Percentiles rank a stretch among this genome's conserved stretches.
These are phyloP conservation scores for Oscheius sp. DNA, from an alignment of 1,140 invertebrate genomes.

Conservation along the genomic window DNA sequence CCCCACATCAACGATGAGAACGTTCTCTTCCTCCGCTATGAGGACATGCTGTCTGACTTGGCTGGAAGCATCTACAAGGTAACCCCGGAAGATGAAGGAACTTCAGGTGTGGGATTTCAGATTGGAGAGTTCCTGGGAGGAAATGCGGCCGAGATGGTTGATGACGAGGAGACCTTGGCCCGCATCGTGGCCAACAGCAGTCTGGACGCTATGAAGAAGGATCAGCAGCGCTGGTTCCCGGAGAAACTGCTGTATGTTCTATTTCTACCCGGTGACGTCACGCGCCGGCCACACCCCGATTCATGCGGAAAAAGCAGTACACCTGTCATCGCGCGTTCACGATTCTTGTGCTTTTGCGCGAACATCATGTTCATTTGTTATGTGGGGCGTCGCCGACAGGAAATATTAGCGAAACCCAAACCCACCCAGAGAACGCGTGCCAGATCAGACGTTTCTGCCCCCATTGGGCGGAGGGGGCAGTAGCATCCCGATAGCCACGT, in stretches of 20 bases:
- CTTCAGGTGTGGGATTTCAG: background rate
- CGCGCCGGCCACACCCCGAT: background rate
- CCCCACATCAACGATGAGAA: conserved; percentile 51
- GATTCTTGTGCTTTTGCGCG: background rate
- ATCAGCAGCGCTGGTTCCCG: conserved; percentile 58
- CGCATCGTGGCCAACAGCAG: conserved; percentile 47
- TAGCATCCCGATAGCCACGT: no score
- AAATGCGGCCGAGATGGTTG: conserved; percentile 45
- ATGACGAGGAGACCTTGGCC: conserved; percentile 34
- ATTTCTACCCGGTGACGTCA: background rate
- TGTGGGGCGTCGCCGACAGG: no score
- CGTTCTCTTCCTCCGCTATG: conserved; percentile 60
- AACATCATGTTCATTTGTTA: no score
- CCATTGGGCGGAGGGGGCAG: no score
- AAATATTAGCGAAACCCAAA: no score
- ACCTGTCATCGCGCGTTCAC: background rate
- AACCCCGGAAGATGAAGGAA: background rate
- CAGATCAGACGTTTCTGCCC: no score
- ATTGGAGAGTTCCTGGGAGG: conserved; percentile 59
- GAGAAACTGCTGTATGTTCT: conserved; percentile 52
- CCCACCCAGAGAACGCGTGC: no score
- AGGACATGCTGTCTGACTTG: conserved; percentile 56
- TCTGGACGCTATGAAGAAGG: conserved; percentile 57
- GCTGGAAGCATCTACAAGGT: conserved; percentile 41
- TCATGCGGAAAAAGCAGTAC: background rate